Percentiles rank a stretch among this genome's conserved stretches.
Conservation (phyloP, 2,113 vertebrate genomes). For the Callospermophilus lateralis region DNA sequence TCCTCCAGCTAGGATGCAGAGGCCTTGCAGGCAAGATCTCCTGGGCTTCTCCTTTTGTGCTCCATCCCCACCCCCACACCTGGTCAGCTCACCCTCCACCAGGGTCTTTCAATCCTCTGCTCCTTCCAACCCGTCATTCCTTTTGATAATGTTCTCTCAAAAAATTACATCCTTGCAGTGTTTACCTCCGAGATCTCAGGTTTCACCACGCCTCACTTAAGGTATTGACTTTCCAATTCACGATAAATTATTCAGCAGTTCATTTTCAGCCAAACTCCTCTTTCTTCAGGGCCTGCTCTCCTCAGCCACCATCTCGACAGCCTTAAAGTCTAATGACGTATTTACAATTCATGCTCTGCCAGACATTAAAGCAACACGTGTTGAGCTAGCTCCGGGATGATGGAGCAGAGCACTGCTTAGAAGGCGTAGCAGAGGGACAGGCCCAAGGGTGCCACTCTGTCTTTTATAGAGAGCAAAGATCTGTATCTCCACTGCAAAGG, state of each 20-base stretch:
- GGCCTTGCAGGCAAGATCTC: not conserved
- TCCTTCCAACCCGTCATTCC: not conserved
- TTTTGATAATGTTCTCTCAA: conserved; percentile 53
- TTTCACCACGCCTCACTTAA: conserved; percentile 73
- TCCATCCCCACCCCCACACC: no score
- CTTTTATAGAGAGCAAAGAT: conserved; percentile 40
- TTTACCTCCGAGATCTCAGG: conserved; percentile 59
- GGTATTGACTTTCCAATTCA: conserved; percentile 78
- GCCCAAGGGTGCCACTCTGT: not conserved
- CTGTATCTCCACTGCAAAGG: not conserved
- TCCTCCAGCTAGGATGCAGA: not conserved
- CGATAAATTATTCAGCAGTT: conserved; percentile 82
- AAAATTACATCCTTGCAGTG: conserved; percentile 18
- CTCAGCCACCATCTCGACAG: conserved; percentile 61
- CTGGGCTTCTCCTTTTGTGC: not conserved
- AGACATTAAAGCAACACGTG: conserved; percentile 38
- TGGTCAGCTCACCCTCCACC: not conserved
- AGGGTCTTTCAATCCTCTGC: not conserved
- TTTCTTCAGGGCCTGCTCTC: conserved; percentile 63
- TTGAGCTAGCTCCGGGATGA: not conserved
- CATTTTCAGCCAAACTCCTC: conserved; percentile 77
- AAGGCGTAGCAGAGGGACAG: conserved; percentile 56
- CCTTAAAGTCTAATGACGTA: conserved; percentile 68
- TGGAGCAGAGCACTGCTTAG: conserved; percentile 19
- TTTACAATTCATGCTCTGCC: conserved; percentile 62